These are phyloP conservation scores for Petrophora chlorosata DNA, from an alignment of 2,888 invertebrate species.

Conservation along the genomic window DNA sequence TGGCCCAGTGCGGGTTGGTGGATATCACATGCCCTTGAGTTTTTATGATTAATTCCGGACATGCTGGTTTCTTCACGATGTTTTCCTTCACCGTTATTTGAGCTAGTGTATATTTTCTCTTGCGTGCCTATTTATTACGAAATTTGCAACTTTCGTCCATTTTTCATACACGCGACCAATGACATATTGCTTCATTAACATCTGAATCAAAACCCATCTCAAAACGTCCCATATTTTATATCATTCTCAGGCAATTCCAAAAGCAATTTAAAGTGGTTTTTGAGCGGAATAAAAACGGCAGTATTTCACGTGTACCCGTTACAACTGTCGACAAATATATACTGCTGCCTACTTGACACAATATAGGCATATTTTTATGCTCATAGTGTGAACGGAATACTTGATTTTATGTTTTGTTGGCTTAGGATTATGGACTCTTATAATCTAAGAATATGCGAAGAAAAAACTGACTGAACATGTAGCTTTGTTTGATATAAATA, in stretches of 20 bases:
- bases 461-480: slow-evolving; percentile 10
- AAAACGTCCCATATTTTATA: slow-evolving; percentile 23
- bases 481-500: not conserved
- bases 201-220: slow-evolving; percentile 10
- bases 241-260: slow-evolving; percentile 20
- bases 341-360: slow-evolving; percentile 26
- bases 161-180: not conserved
- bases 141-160: too few species aligned
- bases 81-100: too few species aligned
- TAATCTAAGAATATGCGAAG: too few species aligned
- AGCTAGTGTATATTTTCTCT: too few species aligned
- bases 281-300: slow-evolving; percentile 23
- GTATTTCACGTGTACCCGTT: slow-evolving; percentile 29
- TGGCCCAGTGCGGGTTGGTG: too few species aligned
- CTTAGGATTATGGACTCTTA: slow-evolving; percentile 11
- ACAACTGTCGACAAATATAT: slow-evolving; percentile 29
- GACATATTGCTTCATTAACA: slow-evolving; percentile 21
- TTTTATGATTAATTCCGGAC: too few species aligned
- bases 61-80: too few species aligned
- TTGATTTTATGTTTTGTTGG: slow-evolving; percentile 15
- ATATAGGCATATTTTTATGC: slow-evolving; percentile 32
- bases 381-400: slow-evolving; percentile 25
- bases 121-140: too few species aligned
- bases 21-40: too few species aligned
- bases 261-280: slow-evolving; percentile 28